Base-by-base conservation (phyloP, 2,113 vertebrate genomes). In the Asarcornis scutulata region DNA sequence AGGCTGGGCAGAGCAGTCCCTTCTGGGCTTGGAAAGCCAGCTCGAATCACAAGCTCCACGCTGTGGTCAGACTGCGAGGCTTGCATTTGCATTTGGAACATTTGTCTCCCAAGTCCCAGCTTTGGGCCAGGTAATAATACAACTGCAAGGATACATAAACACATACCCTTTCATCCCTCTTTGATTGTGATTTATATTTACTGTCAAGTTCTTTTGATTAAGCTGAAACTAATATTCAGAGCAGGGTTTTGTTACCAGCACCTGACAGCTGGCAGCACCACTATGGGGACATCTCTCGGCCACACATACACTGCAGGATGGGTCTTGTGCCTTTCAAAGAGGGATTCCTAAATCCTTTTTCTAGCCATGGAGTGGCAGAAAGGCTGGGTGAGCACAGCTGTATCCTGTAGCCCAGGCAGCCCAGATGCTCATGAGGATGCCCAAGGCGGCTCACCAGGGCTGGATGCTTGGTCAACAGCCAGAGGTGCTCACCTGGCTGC, bases 401-500 rank as follows among this genome's bases (percentile, higher is more conserved):
- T 27, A 42, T 3, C 67, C 42, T 9, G 5, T 48, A 48, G 10
- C 46, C 46, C 1, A 0, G 31, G 26, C 31, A 79, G 34, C 32
- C 58, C 8, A 17, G 50, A 48, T 48, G 13, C 48, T 92, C 48
- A 12, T 3, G 3, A 14, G 26, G 17, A 52, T 42, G 34, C 21
- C 63, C 86, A 79, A 36, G 53, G 31, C 64, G 88, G 67, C 42
- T 62, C 23, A 3, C 17, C 32, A 34, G 34, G 36, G 20, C 48
- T 6, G 0, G 44, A 11, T 5, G 0, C 50, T 52, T 4, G 1
- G 21, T 59, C 74, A 62, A 2, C 22, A n/a, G 6, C 11, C 42
- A n/a, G 34, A 6, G 1, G 23, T 72, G n/a, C 52, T 86, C 36
- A 36, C 27, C 17, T 0, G 0, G 36, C 32, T 78, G 68, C 32